phyloP scores from a whole-genome alignment of 2,888 invertebrate species.

The Lamellibrachia satsuma region DNA sequence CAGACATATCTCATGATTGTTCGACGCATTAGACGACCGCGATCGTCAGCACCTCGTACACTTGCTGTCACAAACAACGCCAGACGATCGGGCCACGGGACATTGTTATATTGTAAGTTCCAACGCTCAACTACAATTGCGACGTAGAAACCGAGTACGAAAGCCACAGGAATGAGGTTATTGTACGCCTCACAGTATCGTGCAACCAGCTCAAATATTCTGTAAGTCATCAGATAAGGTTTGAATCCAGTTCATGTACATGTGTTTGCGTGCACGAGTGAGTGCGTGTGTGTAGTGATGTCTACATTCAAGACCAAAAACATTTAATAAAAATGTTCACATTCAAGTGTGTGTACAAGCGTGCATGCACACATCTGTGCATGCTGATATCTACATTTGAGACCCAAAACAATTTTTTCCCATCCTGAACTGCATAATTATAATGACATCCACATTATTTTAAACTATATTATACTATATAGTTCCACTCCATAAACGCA shows the following conservation, averaged over 20 bases:
- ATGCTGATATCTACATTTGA: no score
- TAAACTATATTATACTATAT: no score
- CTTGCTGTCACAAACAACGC: conserved; percentile 77
- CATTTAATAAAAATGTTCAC: no score
- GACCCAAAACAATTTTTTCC: no score
- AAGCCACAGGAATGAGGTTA: conserved; percentile 88
- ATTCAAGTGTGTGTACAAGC: no score
- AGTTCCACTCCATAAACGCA: no score
- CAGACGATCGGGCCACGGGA: conserved; percentile 81
- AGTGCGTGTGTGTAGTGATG: not conserved
- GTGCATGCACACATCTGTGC: no score
- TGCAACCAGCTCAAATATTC: conserved; percentile 80
- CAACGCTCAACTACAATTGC: conserved; percentile 91
- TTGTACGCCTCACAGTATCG: conserved; percentile 87
- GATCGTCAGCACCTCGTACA: conserved; percentile 68
- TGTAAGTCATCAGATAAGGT: conserved; percentile 24
- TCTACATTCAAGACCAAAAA: not conserved
- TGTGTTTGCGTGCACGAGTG: not conserved
- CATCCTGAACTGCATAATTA: no score
- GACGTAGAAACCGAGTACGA: conserved; percentile 93
- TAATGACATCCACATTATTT: no score
- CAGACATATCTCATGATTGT: conserved; percentile 72
- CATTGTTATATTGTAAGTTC: conserved; percentile 82
- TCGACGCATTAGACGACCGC: conserved; percentile 71
- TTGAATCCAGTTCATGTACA: not conserved